Percentiles rank a stretch among this genome's conserved stretches.
These are phyloP conservation scores for Pseudorectes ferrugineus DNA, from an alignment of 2,113 vertebrate species.

Conservation along the genomic window DNA sequence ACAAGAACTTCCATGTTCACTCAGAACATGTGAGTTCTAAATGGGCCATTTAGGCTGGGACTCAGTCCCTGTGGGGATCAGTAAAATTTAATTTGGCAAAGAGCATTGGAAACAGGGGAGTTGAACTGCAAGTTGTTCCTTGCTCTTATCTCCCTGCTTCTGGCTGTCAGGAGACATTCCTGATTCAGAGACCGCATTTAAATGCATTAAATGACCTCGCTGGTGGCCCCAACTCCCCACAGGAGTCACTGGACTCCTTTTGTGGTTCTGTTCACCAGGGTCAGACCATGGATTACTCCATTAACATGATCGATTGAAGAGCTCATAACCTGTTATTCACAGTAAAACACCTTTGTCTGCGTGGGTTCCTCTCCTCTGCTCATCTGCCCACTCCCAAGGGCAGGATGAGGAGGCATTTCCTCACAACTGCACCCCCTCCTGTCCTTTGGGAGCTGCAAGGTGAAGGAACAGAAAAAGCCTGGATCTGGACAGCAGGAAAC, in stretches of 20 bases:
- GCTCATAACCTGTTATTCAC: background rate
- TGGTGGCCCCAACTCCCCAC: background rate
- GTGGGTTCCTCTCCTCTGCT: background rate
- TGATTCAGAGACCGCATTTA: background rate
- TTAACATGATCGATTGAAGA: background rate
- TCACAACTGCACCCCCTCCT: background rate
- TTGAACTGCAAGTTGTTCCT: background rate
- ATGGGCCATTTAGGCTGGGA: background rate
- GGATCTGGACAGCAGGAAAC: background rate
- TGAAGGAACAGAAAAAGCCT: background rate
- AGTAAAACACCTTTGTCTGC: accelerated
- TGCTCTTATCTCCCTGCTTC: background rate
- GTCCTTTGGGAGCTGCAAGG: background rate
- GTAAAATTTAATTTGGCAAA: background rate
- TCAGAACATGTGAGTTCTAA: no score
- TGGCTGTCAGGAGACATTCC: background rate
- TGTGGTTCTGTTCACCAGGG: background rate
- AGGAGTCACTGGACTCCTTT: background rate
- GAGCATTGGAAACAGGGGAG: background rate
- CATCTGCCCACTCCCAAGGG: background rate
- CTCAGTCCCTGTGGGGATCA: background rate
- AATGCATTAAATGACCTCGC: background rate
- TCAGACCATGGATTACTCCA: background rate
- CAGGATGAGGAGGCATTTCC: background rate
- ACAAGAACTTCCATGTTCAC: background rate